Percentiles rank a stretch among this genome's conserved stretches.
Evolutionary conservation across 2,888 invertebrate genomes (phyloP).

Genomic region (Acronicta alni): DNA sequence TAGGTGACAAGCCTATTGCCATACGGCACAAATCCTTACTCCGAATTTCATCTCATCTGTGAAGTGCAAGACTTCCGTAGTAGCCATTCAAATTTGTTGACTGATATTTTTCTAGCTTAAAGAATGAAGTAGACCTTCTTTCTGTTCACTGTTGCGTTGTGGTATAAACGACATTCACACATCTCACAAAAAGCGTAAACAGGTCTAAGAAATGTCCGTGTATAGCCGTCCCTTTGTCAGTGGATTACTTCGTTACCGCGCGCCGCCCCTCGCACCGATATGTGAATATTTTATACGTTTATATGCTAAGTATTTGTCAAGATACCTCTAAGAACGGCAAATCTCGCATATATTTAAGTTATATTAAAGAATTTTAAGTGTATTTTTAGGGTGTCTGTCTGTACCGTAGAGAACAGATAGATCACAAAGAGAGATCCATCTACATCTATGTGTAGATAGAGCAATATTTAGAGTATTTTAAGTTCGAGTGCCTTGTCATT

Average conservation of each 20-base stretch:
- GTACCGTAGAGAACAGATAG: neutral
- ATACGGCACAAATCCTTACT: too few relatives aligned
- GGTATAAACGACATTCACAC: constrained; percentile 17
- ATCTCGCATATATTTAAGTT: constrained; percentile 11
- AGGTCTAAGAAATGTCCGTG: constrained; percentile 45
- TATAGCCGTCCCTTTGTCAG: constrained; percentile 53
- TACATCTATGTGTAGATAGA: too few relatives aligned
- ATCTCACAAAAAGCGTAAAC: constrained; percentile 53
- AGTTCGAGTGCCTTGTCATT: too few relatives aligned
- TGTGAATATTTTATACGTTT: constrained; percentile 55
- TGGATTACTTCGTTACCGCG: constrained; percentile 56
- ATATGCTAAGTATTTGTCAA: constrained; percentile 49
- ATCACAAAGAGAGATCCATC: too few relatives aligned
- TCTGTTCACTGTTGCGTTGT: too few relatives aligned
- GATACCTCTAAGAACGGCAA: constrained; percentile 9
- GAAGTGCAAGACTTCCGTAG: too few relatives aligned
- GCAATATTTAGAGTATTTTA: neutral
- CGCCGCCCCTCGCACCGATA: constrained; percentile 23
- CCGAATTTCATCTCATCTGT: too few relatives aligned
- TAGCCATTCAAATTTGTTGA: too few relatives aligned
- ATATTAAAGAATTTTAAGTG: constrained; percentile 23
- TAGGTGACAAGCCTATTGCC: too few relatives aligned
- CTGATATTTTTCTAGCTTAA: too few relatives aligned
- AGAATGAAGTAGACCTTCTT: constrained; percentile 18
- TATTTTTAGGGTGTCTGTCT: neutral